Evolutionary conservation across 1,140 invertebrate species (phyloP).

Genomic region (Caerostris extrusa): DNA sequence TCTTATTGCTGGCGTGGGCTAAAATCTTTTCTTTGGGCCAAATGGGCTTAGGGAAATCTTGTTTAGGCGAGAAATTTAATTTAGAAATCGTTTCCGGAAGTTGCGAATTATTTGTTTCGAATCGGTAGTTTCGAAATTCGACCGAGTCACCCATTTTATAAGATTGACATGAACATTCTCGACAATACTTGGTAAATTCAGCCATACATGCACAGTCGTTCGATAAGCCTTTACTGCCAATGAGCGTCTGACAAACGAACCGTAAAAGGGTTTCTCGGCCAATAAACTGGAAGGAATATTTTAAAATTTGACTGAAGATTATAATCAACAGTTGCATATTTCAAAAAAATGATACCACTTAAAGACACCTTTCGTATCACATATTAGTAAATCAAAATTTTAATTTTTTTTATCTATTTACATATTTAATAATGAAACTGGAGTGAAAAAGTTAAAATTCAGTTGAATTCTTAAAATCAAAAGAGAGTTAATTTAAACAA

Average conservation of each 20-base stretch:
- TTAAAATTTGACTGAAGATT: background rate
- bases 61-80: slow-evolving; percentile 67
- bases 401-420: too few relatives aligned
- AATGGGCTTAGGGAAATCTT: slow-evolving; percentile 61
- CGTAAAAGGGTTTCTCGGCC: background rate
- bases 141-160: slow-evolving; percentile 13
- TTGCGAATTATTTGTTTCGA: slow-evolving; percentile 63
- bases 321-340: background rate
- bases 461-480: too few relatives aligned
- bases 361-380: too few relatives aligned
- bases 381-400: too few relatives aligned
- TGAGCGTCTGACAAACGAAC: slow-evolving; percentile 54
- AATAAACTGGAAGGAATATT: background rate
- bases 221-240: slow-evolving; percentile 33
- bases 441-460: too few relatives aligned
- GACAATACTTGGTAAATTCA: slow-evolving; percentile 16
- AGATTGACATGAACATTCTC: slow-evolving; percentile 52
- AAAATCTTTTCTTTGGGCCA: slow-evolving; percentile 22
- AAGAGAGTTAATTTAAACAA: too few relatives aligned
- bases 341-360: background rate
- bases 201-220: background rate
- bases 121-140: slow-evolving; percentile 58
- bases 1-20: background rate
- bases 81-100: slow-evolving; percentile 47
- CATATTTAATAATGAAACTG: too few relatives aligned